Evolutionary conservation across 1,140 invertebrate genomes (phyloP).

Genomic region (Cataglyphis hispanica): DNA sequence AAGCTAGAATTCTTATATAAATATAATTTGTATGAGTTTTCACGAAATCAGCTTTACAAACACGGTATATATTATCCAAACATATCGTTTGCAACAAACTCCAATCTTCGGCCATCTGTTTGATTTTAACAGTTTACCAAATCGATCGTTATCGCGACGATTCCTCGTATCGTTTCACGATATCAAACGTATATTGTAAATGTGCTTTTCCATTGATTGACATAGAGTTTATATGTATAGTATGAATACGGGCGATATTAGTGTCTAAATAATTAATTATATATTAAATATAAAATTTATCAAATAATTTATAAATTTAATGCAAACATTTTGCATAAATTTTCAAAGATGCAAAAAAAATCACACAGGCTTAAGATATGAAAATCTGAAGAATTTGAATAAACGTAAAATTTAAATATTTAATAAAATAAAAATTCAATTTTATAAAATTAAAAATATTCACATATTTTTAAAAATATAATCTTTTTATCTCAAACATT

Average conservation of each 20-base stretch:
- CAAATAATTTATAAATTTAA: background rate
- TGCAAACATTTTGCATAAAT: background rate
- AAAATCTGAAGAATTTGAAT: background rate
- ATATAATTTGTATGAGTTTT: too few species aligned
- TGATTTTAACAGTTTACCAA: slow-evolving; percentile 46
- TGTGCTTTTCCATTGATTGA: background rate
- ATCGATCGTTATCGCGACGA: background rate
- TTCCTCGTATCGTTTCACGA: background rate
- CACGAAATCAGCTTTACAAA: too few species aligned
- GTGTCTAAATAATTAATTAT: background rate
- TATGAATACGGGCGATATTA: background rate
- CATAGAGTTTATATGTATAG: background rate
- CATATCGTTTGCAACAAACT: slow-evolving; percentile 31
- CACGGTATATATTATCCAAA: background rate
- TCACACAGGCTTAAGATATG: background rate
- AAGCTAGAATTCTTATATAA: too few species aligned
- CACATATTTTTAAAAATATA: background rate
- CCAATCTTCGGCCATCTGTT: slow-evolving; percentile 8
- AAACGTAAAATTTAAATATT: background rate
- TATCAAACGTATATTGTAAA: background rate
- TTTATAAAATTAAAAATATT: background rate
- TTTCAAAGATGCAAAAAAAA: background rate
- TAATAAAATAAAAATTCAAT: background rate
- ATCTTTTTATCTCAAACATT: background rate
- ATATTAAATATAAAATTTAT: background rate